A percentile compares a stretch with the other conserved stretches of the same genome.
Evolutionary conservation across 2,797 vertebrate species (phyloP).

Genomic region (Onychomys arenicola): DNA sequence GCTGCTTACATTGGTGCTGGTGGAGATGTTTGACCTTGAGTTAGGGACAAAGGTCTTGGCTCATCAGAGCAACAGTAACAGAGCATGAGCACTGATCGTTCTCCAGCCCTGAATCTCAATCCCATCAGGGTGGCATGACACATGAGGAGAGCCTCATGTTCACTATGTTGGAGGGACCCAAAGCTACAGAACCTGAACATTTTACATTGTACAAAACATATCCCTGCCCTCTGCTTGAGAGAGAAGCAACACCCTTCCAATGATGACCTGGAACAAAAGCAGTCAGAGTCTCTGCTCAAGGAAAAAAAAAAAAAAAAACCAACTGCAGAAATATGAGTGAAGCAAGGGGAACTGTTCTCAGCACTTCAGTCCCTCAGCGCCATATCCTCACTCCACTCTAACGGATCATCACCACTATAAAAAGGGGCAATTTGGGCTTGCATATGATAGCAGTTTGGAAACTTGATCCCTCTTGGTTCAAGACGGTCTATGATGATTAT

Average conservation of each 20-base stretch:
- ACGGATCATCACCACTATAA: neutral
- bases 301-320: neutral
- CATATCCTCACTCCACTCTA: neutral
- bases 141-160: neutral
- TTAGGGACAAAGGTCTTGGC: neutral
- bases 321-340: neutral
- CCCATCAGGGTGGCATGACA: neutral
- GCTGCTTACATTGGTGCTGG: neutral
- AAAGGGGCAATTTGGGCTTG: neutral
- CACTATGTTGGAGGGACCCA: neutral
- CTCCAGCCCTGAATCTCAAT: neutral
- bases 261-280: neutral
- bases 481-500: neutral
- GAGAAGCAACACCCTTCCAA: neutral
- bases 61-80: neutral
- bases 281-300: neutral
- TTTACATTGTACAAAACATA: neutral
- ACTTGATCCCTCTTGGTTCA: neutral
- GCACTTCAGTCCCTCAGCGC: neutral
- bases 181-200: neutral
- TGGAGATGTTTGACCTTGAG: neutral
- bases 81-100: neutral
- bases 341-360: neutral
- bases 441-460: neutral
- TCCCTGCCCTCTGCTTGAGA: neutral